These are phyloP conservation scores for Trypoxylon attenuatum DNA, from an alignment of 2,888 invertebrate species.

Conservation along the genomic window DNA sequence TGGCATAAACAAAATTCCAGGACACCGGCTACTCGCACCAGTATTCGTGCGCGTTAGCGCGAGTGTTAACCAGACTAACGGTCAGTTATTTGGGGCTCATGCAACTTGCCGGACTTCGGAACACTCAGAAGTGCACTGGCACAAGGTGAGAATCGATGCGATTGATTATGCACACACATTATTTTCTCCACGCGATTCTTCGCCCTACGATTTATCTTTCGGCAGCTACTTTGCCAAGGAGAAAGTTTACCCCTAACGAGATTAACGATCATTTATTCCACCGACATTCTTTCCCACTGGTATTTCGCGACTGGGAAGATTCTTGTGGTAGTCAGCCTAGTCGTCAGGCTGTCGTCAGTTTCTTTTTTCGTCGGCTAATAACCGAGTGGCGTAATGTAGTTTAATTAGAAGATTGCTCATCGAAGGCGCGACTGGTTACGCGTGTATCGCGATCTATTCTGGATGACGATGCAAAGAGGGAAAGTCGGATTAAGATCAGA, in stretches of 20 bases:
- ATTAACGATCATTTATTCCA: neutral
- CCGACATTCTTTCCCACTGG: neutral
- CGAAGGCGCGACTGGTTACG: too few species aligned
- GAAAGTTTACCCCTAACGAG: too few species aligned
- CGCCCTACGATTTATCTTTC: too few species aligned
- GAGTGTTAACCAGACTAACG: slow-evolving; percentile 7
- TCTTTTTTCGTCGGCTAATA: slow-evolving; percentile 11
- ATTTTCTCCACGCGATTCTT: neutral
- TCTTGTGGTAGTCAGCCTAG: neutral
- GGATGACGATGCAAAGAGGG: too few species aligned
- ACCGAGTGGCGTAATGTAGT: slow-evolving; percentile 24
- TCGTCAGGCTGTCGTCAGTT: slow-evolving; percentile 3
- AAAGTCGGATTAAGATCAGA: too few species aligned
- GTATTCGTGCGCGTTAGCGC: too few species aligned
- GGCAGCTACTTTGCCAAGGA: too few species aligned
- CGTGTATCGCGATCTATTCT: too few species aligned
- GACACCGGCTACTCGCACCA: too few species aligned
- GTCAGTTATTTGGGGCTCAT: slow-evolving; percentile 6
- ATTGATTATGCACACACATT: neutral
- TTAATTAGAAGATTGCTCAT: slow-evolving; percentile 19
- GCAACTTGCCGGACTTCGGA: slow-evolving; percentile 59
- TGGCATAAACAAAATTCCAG: too few species aligned
- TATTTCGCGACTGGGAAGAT: neutral
- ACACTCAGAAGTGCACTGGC: slow-evolving; percentile 55
- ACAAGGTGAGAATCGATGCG: slow-evolving; percentile 49